Evolutionary conservation across 1,140 invertebrate species (phyloP).

Genomic region (Solen grandis): DNA sequence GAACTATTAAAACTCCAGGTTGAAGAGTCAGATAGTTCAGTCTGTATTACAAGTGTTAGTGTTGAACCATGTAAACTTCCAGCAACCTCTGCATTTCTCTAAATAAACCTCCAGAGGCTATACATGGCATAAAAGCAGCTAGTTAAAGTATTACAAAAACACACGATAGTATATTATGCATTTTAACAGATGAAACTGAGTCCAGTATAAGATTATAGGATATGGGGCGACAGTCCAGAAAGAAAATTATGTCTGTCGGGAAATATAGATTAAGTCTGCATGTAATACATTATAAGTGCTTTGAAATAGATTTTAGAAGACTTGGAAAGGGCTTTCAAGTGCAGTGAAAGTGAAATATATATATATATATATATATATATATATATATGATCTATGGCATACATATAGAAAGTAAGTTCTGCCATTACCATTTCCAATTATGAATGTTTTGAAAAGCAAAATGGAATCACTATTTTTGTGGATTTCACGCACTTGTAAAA

Average conservation of each 20-base stretch:
- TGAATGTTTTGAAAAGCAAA: constrained; percentile 2
- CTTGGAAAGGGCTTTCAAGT: background rate
- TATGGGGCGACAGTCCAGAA: no score
- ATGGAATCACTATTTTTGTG: constrained; percentile 37
- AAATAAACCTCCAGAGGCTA: no score
- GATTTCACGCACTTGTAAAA: constrained; percentile 26
- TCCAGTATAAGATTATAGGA: no score
- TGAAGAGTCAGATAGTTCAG: no score
- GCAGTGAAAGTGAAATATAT: background rate
- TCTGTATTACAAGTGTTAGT: no score
- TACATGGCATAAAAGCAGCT: no score
- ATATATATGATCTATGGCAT: background rate
- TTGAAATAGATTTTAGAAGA: constrained; percentile 19
- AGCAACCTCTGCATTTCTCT: no score
- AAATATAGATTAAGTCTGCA: constrained; percentile 15
- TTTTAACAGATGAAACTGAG: no score
- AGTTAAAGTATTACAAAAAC: no score
- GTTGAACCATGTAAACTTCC: no score
- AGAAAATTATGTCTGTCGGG: constrained; percentile 16
- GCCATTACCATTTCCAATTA: background rate
- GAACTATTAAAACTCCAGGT: no score
- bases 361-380: constrained; percentile 10
- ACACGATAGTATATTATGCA: no score
- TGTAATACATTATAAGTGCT: constrained; percentile 7
- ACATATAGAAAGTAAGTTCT: constrained; percentile 16